Evolutionary conservation across 2,113 vertebrate genomes (phyloP), one percentile per base, ranked within the genome.

Genomic region (Corynorhinus townsendii): DNA sequence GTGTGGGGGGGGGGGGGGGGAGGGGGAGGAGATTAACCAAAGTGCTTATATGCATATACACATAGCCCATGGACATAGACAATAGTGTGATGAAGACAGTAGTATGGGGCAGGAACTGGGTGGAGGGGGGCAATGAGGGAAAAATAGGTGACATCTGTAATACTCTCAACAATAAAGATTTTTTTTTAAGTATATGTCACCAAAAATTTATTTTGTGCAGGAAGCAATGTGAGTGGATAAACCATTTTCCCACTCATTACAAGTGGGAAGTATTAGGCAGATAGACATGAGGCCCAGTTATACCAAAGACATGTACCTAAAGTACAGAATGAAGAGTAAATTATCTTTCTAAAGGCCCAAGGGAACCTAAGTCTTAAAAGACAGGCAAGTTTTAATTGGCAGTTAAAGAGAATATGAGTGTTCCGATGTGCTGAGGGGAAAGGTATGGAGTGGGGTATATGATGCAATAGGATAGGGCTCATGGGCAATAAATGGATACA

Each of bases 371-470:
- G 19, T 75, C 72, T 52, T 47, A n/a, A 80, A 64, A 45, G 66
- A 80, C 28, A 35, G 22, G 3, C n/a, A 62, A 0, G 1, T 16
- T 24, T 82, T 88, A 54, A 16, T 45, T 75, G 43, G n/a, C 59
- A 3, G 24, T 52, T 47, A 77, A 62, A 35, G 24, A 22, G 14
- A 92, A 71, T 7, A 43, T 30, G 82, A 28, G 15, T 54, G 20
- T 90, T 35, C 24, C 17, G 1, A 0, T 45, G 28, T 75, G 49
- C 35, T 30, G 5, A 19, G 2, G 5, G 35, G 7, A 38, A 22
- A 19, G 9, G 33, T 49, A 52, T 3, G 30, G 3, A 24, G 5
- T 1, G 7, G 30, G 1, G 3, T 40, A 19, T 20, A n/a, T n/a
- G 45, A 64, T 2, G 10, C 38, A 40, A 30, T 16, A 43, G 33